Conservation (phyloP, 2,113 vertebrate species). For the Rallus limicola region DNA sequence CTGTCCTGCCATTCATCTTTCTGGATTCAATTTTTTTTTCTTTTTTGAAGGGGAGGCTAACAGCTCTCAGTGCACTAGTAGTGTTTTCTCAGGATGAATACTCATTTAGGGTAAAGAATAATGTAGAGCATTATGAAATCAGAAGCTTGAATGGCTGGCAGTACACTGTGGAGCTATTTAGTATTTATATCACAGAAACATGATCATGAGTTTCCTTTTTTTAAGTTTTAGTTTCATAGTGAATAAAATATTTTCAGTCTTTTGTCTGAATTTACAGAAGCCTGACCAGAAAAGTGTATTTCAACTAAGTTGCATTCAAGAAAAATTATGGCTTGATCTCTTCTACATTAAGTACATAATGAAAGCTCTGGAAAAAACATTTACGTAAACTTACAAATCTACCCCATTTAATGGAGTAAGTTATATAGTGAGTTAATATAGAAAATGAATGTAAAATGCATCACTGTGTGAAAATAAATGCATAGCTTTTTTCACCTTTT, state of each 20-base stretch:
- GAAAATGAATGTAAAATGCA: background rate
- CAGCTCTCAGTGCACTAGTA: background rate
- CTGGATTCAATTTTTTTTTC: background rate
- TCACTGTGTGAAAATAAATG: background rate
- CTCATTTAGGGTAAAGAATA: background rate
- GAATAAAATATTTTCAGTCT: background rate
- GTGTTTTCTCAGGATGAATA: background rate
- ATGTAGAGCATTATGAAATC: background rate
- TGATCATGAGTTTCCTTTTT: background rate
- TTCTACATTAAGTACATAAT: background rate
- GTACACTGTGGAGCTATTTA: background rate
- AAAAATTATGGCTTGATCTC: background rate
- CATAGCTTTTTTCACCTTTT: background rate
- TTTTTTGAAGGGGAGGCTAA: background rate
- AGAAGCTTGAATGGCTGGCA: background rate
- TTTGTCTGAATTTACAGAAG: background rate
- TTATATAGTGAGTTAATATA: background rate
- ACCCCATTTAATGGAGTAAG: background rate
- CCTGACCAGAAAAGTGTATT: background rate
- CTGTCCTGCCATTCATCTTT: slow-evolving; percentile 8
- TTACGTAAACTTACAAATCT: background rate
- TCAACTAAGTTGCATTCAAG: background rate
- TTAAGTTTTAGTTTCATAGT: background rate
- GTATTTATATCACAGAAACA: background rate
- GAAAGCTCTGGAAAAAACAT: background rate